These are phyloP conservation scores for Hermaeophaga mercurialis DNA, from an alignment of 2,888 invertebrate genomes.

Conservation along the genomic window DNA sequence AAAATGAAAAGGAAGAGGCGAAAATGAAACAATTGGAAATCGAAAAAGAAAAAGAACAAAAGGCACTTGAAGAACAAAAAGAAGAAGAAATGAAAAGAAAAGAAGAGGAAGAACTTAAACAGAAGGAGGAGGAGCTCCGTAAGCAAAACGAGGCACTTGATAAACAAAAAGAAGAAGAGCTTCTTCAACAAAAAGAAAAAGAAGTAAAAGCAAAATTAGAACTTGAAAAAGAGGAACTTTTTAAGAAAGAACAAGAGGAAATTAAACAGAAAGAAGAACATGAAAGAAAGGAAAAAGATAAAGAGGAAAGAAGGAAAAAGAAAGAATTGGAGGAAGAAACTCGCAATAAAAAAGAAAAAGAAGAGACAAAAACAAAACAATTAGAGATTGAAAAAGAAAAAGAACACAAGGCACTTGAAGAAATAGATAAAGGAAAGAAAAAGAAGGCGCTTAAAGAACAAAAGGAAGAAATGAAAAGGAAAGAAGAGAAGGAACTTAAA, in stretches of 20 bases:
- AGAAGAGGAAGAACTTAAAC: slow-evolving; percentile 39
- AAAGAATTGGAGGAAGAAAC: slow-evolving; percentile 21
- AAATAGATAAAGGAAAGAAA: slow-evolving; percentile 30
- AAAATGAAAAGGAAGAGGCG: slow-evolving; percentile 25
- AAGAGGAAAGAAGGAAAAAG: too few relatives aligned
- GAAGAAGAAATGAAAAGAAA: slow-evolving; percentile 25
- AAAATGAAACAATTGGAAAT: slow-evolving; percentile 28
- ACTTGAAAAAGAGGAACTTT: not conserved
- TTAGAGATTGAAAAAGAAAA: slow-evolving; percentile 25
- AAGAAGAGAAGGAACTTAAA: too few relatives aligned
- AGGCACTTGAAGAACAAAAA: slow-evolving; percentile 14
- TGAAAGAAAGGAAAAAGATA: slow-evolving; percentile 22
- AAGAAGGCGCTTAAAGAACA: slow-evolving; percentile 23
- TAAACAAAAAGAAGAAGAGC: not conserved
- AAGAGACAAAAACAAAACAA: slow-evolving; percentile 20
- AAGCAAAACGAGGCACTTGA: slow-evolving; percentile 30
- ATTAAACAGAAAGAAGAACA: slow-evolving; percentile 17
- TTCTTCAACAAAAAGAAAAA: not conserved
- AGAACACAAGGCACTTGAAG: slow-evolving; percentile 21
- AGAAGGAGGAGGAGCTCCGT: slow-evolving; percentile 16
- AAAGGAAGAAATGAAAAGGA: slow-evolving; percentile 23
- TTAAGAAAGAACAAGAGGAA: not conserved
- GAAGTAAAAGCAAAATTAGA: not conserved
- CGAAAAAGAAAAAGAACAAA: slow-evolving; percentile 30
- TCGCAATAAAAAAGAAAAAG: slow-evolving; percentile 24